Evolutionary conservation across 2,888 invertebrate genomes (phyloP).

Genomic region (Rhaphigaster nebulosa): DNA sequence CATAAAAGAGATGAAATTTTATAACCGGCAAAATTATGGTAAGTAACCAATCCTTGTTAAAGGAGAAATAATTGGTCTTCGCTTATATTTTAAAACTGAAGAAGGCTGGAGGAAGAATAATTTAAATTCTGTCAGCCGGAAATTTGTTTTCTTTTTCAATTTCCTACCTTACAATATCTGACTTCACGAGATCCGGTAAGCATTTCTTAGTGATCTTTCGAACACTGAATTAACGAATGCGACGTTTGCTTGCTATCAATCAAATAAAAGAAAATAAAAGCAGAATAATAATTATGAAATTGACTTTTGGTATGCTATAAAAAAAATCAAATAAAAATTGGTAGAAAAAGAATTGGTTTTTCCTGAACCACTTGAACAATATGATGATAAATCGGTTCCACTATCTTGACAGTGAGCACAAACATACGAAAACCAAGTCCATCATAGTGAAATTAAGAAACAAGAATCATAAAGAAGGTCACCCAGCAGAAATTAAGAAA

Average conservation of each 20-base stretch:
- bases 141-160: slow-evolving; percentile 22
- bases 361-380: too few species aligned
- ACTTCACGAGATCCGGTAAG: not conserved
- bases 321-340: not conserved
- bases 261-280: too few species aligned
- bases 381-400: too few species aligned
- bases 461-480: too few species aligned
- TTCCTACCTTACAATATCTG: not conserved
- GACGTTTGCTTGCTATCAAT: too few species aligned
- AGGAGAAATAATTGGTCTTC: not conserved
- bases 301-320: not conserved
- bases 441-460: too few species aligned
- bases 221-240: not conserved
- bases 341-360: not conserved
- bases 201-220: not conserved
- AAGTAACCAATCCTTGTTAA: not conserved
- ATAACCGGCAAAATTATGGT: too few species aligned
- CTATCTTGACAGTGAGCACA: too few species aligned
- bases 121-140: not conserved
- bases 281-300: too few species aligned
- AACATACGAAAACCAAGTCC: too few species aligned
- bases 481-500: too few species aligned
- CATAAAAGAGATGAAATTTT: too few species aligned
- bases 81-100: not conserved
- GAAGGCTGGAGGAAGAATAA: not conserved